Evolutionary conservation across 2,113 vertebrate genomes (phyloP).

Genomic region (Bos javanicus): DNA sequence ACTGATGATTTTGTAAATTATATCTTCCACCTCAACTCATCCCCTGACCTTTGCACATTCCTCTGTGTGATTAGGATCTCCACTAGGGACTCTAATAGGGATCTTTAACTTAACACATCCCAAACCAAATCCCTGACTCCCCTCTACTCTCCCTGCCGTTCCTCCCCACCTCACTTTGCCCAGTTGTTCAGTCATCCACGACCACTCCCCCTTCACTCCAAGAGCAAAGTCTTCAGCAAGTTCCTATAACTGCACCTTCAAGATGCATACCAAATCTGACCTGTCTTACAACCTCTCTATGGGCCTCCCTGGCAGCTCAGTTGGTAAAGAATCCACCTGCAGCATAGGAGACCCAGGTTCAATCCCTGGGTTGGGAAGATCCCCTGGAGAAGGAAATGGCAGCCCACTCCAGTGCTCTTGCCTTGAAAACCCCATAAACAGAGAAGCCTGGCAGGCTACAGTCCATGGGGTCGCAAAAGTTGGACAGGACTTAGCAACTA

Average conservation of each 20-base stretch:
- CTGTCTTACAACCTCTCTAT: neutral
- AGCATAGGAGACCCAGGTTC: neutral
- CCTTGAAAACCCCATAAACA: neutral
- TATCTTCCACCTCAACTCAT: neutral
- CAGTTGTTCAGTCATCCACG: neutral
- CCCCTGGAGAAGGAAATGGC: neutral
- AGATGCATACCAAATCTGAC: neutral
- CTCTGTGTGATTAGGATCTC: neutral
- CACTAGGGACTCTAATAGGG: neutral
- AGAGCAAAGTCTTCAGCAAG: neutral
- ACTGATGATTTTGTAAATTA: neutral
- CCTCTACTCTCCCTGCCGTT: accelerated
- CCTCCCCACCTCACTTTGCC: neutral
- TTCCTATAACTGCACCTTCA: neutral
- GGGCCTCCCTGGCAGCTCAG: neutral
- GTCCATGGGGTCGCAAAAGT: neutral
- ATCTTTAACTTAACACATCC: neutral
- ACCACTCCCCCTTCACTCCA: neutral
- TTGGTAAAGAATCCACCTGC: neutral
- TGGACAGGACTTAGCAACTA: neutral
- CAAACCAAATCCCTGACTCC: neutral
- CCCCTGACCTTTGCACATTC: neutral
- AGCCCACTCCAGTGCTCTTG: neutral
- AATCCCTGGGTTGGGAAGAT: neutral
- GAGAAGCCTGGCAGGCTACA: neutral